Evolutionary conservation across 2,113 vertebrate genomes (phyloP).

Genomic region (Leptosomus discolor): DNA sequence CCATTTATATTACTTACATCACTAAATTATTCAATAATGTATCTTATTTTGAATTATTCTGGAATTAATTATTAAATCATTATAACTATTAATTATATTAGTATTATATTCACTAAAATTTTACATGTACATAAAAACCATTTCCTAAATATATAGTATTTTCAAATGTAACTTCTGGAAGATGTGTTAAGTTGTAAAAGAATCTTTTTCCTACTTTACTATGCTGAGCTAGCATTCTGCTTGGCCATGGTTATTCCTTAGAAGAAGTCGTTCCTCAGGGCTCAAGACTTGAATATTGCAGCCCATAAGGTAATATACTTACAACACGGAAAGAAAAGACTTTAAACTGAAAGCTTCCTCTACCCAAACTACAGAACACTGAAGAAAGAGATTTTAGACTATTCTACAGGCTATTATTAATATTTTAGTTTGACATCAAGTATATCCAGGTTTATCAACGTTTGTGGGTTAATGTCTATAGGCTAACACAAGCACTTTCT

Average conservation of each 20-base stretch:
- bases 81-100: background rate
- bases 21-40: background rate
- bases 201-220: background rate
- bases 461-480: background rate
- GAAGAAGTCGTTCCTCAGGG: background rate
- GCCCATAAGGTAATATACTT: background rate
- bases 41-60: background rate
- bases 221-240: background rate
- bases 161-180: background rate
- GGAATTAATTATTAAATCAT: background rate
- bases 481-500: fast-evolving
- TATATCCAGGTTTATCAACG: background rate
- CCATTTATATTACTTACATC: background rate
- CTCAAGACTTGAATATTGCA: background rate
- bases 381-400: background rate
- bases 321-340: background rate
- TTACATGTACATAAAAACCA: background rate
- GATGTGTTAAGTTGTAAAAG: background rate
- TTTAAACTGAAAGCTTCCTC: background rate
- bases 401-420: background rate
- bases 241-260: background rate
- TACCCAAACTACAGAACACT: background rate
- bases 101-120: background rate
- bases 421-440: background rate
- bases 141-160: background rate